phyloP scores from a whole-genome alignment of 2,113 vertebrate genomes.

The Cichladusa arquata region DNA sequence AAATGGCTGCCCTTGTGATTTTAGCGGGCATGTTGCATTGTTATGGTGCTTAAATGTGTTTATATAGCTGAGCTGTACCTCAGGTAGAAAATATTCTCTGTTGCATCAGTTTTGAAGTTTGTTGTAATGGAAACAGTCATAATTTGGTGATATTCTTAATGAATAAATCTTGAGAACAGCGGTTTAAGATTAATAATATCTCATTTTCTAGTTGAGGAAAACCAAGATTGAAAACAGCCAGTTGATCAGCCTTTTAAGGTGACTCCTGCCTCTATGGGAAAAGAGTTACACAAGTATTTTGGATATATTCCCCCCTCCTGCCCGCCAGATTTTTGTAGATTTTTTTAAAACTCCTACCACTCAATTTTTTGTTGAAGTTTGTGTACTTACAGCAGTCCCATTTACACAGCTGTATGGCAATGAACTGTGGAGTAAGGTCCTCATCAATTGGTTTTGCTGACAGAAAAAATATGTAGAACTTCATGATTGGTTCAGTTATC shows the following conservation, averaged over 20 bases:
- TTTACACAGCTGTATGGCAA: background rate
- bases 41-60: background rate
- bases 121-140: background rate
- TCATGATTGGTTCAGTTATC: background rate
- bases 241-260: background rate
- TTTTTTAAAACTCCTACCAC: background rate
- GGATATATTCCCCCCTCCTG: background rate
- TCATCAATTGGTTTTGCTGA: background rate
- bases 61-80: background rate
- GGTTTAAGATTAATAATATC: background rate
- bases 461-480: background rate
- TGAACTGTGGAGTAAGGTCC: background rate
- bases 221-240: background rate
- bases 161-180: background rate
- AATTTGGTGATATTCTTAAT: background rate
- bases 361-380: background rate
- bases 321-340: background rate
- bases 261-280: background rate
- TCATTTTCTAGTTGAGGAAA: background rate
- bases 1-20: background rate
- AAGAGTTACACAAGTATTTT: background rate
- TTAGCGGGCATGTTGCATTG: background rate
- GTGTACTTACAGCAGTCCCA: background rate
- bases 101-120: background rate
- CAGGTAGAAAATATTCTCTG: background rate